Evolutionary conservation across 1,140 invertebrate genomes (phyloP), one percentile per base, ranked within the genome.

Genomic region (Drosophila truncata): DNA sequence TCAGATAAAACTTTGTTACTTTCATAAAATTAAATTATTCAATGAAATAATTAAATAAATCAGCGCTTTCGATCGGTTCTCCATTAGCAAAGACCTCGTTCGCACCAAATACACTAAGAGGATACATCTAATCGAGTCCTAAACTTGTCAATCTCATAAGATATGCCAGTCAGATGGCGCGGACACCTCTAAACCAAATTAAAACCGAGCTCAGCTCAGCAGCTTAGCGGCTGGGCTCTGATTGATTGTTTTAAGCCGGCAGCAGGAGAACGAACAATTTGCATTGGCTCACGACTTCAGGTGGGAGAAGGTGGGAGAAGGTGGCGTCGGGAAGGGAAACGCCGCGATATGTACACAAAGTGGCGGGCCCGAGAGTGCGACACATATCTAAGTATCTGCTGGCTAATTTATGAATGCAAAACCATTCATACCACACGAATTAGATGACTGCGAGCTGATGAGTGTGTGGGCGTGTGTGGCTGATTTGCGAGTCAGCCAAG

Each of bases 341-440:
- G 35, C 16, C 37, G 27, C 47, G 47, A 49, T 41, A 29, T 29
- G 59, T 62, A 50, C 23, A 49, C 14, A 61, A 39, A 44, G 29
- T 61, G 42, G 37, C 37, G 52, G 33, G 52, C 18, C 49, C 10
- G 20, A 84, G 20, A 84, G 61, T 72, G 81, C 62, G 82, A 77
- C 64, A 85, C 73, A 74, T 76, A 65, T 72, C 77, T 69, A 67
- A 83, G 67, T 78, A 74, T 63, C 55, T 59, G 79, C 27, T 66
- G 63, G 81, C 81, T 90, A 88, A 88, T 88, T 88, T 88, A 88
- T 88, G 81, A 88, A 88, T 90, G 85, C 86, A 90, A 85, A 78
- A 78, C 62, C 84, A 88, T 90, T 88, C 85, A 85, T 71, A 74
- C 76, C 76, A 75, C 76, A 75, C 78, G 74, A 88, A 87, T 88